Evolutionary conservation across 2,888 invertebrate genomes (phyloP), one percentile per base, ranked within the genome.

Genomic region (Aproaerema taeniolella): DNA sequence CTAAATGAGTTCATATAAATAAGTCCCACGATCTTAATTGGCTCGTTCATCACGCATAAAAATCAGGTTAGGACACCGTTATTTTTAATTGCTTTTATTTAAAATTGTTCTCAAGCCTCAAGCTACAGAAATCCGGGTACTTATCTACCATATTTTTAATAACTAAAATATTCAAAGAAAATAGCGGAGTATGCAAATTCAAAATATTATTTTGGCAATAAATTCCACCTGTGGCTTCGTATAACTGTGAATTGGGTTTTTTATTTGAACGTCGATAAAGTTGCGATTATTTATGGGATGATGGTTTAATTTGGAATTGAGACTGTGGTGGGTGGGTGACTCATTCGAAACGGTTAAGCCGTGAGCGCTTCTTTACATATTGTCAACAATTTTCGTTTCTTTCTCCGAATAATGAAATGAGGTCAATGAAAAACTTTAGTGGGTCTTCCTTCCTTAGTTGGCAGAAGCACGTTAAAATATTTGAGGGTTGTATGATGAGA

Each of bases 241-340:
- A 26, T 55, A 61, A 61, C 58, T 51, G 58, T 56, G 43, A 50
- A 60, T 32, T 49, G 26, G 51, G 50, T 37, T 37, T 34, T 47
- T 41, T 47, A 48, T 46, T 42, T 47, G 48, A 40, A 51, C 14
- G 46, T 52, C 49, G 47, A 56, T 47, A 54, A 55, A 47, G 46
- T 45, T 47, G 49, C 48, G 49, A 52, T 47, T 56, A 46, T 60
- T 61, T 61, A 60, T 58, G 55, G 55, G 43, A 33, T 50, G 55
- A 57, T 67, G 56, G 50, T 61, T 67, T 46, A 51, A 61, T 54
- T 55, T 59, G 58, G 53, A 52, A 51, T n/a, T n/a, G 51, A 63
- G 58, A 53, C 54, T 55, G 47, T 46, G 40, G 73, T 73, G 66
- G 75, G 75, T 50, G 71, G 53, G 43, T 53, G 50, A n/a, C n/a